Conservation (phyloP, 1,140 invertebrate species). For the Drosophila melanica region DNA sequence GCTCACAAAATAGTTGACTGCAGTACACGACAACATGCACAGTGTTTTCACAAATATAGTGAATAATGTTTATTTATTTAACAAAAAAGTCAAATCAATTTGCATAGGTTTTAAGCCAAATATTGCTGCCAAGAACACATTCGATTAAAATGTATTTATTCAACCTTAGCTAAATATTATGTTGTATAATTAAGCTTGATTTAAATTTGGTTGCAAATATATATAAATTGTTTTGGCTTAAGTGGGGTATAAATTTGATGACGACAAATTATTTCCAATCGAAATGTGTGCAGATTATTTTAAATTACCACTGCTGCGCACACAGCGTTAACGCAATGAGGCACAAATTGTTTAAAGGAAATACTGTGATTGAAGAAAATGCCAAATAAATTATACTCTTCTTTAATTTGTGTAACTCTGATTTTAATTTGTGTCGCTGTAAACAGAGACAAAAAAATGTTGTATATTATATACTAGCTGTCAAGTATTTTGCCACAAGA, state of each 20-base stretch:
- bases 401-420: too few relatives aligned
- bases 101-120: background rate
- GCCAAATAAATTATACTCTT: background rate
- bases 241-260: conserved; percentile 2
- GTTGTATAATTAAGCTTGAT: background rate
- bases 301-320: conserved; percentile 14
- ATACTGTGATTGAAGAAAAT: background rate
- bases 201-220: background rate
- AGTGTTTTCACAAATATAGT: background rate
- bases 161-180: background rate
- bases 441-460: too few relatives aligned
- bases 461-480: too few relatives aligned
- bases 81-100: background rate
- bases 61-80: background rate
- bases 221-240: conserved; percentile 3
- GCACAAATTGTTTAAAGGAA: conserved; percentile 1
- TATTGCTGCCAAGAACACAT: background rate
- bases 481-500: too few relatives aligned
- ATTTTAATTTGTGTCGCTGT: too few relatives aligned
- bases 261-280: conserved; percentile 13
- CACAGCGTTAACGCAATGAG: conserved; percentile 31
- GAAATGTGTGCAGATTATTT: conserved; percentile 38
- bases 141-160: background rate
- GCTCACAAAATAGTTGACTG: background rate
- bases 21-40: background rate